Conservation (phyloP, 1,140 invertebrate genomes). For the Drosophila bipectinata region DNA sequence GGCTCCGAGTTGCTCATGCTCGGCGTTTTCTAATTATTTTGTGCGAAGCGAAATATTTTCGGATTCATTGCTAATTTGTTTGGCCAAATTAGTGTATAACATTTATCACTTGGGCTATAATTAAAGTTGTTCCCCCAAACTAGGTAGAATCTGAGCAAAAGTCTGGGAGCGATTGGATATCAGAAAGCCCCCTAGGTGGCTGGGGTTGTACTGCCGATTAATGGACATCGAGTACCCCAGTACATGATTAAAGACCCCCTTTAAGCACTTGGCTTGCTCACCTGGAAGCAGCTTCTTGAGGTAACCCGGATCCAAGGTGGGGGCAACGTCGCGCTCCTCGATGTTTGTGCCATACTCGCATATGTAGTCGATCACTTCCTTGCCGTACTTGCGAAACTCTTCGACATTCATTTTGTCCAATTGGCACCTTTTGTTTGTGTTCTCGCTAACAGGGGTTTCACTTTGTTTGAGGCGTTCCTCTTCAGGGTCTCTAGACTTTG, state of each 20-base stretch:
- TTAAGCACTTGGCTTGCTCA: conserved; percentile 22
- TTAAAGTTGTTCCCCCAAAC: conserved; percentile 9
- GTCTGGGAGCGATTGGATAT: too few relatives aligned
- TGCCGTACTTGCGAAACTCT: conserved; percentile 92
- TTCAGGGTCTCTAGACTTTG: conserved; percentile 11
- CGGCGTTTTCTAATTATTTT: conserved; percentile 32
- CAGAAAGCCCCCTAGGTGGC: too few relatives aligned
- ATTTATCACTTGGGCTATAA: conserved; percentile 57
- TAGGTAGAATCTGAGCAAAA: neutral
- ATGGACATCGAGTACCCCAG: too few relatives aligned
- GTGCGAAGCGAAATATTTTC: conserved; percentile 46
- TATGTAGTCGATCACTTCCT: conserved; percentile 97
- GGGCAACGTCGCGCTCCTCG: conserved; percentile 90
- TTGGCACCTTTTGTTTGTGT: conserved; percentile 29
- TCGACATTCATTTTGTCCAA: conserved; percentile 89
- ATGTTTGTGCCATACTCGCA: conserved; percentile 93
- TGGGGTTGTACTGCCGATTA: too few relatives aligned
- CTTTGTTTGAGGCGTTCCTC: neutral
- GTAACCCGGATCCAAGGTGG: conserved; percentile 94
- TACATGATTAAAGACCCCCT: too few relatives aligned
- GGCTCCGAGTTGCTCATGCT: conserved; percentile 33
- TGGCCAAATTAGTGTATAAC: conserved; percentile 64
- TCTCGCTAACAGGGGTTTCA: conserved; percentile 12
- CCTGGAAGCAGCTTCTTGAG: conserved; percentile 88
- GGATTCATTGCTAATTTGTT: conserved; percentile 59